phyloP scores from a whole-genome alignment of 2,888 invertebrate species.

The Ypsolopha scabrella region DNA sequence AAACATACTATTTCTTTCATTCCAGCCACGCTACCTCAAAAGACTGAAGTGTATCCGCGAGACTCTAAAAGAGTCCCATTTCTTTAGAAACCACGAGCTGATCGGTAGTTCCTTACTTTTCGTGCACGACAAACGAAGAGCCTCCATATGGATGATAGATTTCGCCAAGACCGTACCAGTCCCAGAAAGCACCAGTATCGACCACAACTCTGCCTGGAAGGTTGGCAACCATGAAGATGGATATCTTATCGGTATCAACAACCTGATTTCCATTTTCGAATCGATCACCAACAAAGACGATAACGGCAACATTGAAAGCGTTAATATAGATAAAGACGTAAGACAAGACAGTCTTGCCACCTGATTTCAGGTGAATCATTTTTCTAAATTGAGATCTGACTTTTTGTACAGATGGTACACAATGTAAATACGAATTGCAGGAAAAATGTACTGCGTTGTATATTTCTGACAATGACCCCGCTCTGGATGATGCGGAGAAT shows the following conservation, averaged over 20 bases:
- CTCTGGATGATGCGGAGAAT: not conserved
- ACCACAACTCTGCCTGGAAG: conserved; percentile 88
- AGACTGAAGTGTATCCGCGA: conserved; percentile 86
- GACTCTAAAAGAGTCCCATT: conserved; percentile 86
- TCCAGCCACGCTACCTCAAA: conserved; percentile 85
- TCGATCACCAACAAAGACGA: conserved; percentile 67
- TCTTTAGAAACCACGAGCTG: conserved; percentile 93
- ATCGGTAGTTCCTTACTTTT: conserved; percentile 95
- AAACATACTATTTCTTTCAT: conserved; percentile 19
- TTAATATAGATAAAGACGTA: conserved; percentile 45
- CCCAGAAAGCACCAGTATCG: conserved; percentile 78
- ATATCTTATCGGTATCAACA: conserved; percentile 91
- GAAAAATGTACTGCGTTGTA: too few relatives aligned
- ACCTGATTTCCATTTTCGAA: conserved; percentile 87
- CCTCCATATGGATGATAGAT: conserved; percentile 97
- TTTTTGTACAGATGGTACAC: conserved; percentile 10
- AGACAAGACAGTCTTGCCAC: conserved; percentile 53
- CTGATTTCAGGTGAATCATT: conserved; percentile 31
- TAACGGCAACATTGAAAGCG: conserved; percentile 46
- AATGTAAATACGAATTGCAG: not conserved
- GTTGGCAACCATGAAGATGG: conserved; percentile 98
- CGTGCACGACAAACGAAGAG: conserved; percentile 90
- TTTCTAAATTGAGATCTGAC: conserved; percentile 26
- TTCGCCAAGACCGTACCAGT: conserved; percentile 94
- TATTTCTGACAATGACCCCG: not conserved